Percentiles rank a stretch among this genome's conserved stretches.
Conservation (phyloP, 2,113 vertebrate genomes). For the Coryphaenoides rupestris region DNA sequence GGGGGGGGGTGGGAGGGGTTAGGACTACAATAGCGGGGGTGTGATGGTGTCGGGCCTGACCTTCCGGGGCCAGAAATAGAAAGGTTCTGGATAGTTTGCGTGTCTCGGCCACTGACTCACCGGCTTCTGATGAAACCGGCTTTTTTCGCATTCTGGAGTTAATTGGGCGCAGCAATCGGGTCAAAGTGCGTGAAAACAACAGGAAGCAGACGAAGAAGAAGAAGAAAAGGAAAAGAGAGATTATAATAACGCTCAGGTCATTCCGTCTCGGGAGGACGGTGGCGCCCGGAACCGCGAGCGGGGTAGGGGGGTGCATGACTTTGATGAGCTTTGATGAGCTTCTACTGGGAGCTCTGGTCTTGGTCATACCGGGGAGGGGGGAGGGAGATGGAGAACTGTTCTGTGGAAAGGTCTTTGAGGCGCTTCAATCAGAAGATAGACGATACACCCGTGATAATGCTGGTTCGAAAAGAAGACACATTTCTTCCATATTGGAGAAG, state of each 20-base stretch:
- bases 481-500: slow-evolving; percentile 53
- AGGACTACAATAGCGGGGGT: slow-evolving; percentile 15
- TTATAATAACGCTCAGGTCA: slow-evolving; percentile 51
- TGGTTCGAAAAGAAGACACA: slow-evolving; percentile 55
- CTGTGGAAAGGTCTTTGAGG: too few species aligned
- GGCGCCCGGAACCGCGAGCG: slow-evolving; percentile 14
- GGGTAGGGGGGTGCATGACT: too few species aligned
- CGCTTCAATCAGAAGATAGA: too few species aligned
- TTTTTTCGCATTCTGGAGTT: slow-evolving; percentile 44
- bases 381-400: too few species aligned
- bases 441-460: slow-evolving; percentile 32
- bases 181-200: slow-evolving; percentile 50
- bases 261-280: slow-evolving; percentile 35
- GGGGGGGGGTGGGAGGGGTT: slow-evolving; percentile 32
- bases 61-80: slow-evolving; percentile 65
- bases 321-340: too few species aligned
- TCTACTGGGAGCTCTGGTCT: too few species aligned
- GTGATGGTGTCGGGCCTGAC: slow-evolving; percentile 43
- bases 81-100: slow-evolving; percentile 43
- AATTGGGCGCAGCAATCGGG: slow-evolving; percentile 46
- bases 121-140: slow-evolving; percentile 49
- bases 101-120: slow-evolving; percentile 53
- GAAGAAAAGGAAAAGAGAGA: slow-evolving; percentile 44
- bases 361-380: too few species aligned
- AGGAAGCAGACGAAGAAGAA: slow-evolving; percentile 41